Evolutionary conservation across 2,797 vertebrate genomes (phyloP).

Genomic region (Phataginus tricuspis): DNA sequence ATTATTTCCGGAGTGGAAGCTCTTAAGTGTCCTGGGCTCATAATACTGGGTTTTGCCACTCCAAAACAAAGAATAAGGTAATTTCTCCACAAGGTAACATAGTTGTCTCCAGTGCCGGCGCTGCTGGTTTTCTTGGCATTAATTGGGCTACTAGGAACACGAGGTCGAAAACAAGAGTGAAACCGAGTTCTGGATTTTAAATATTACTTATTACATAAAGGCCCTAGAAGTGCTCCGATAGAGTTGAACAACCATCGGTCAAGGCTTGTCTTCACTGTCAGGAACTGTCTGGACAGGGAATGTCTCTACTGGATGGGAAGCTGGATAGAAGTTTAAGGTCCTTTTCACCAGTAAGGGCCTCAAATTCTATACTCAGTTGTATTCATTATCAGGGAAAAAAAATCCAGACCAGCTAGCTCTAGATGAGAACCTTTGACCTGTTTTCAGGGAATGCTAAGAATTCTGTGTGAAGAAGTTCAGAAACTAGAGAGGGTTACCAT

Average conservation of each 20-base stretch:
- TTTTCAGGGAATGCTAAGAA: not conserved
- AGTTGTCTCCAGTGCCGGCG: constrained; percentile 93
- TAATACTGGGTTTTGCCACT: constrained; percentile 99
- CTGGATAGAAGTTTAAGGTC: not conserved
- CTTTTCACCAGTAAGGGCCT: not conserved
- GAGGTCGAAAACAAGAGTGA: constrained; percentile 40
- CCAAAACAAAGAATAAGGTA: constrained; percentile 98
- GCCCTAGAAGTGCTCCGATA: not conserved
- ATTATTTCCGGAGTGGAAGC: constrained; percentile 98
- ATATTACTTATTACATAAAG: not conserved
- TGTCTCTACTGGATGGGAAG: not conserved
- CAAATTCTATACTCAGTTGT: not conserved
- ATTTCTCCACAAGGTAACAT: constrained; percentile 97
- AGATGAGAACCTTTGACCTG: not conserved
- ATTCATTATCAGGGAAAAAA: not conserved
- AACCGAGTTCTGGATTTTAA: constrained; percentile 29
- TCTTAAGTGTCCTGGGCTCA: constrained; percentile 97
- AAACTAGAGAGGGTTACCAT: not conserved
- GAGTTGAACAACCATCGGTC: not conserved
- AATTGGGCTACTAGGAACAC: constrained; percentile 92
- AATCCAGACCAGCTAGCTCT: not conserved
- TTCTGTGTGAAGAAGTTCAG: not conserved
- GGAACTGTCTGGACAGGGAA: not conserved
- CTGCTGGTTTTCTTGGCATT: constrained; percentile 98
- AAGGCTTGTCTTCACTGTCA: not conserved